Evolutionary conservation across 1,140 invertebrate species (phyloP).

Genomic region (Brachionus asplanchnoidis): DNA sequence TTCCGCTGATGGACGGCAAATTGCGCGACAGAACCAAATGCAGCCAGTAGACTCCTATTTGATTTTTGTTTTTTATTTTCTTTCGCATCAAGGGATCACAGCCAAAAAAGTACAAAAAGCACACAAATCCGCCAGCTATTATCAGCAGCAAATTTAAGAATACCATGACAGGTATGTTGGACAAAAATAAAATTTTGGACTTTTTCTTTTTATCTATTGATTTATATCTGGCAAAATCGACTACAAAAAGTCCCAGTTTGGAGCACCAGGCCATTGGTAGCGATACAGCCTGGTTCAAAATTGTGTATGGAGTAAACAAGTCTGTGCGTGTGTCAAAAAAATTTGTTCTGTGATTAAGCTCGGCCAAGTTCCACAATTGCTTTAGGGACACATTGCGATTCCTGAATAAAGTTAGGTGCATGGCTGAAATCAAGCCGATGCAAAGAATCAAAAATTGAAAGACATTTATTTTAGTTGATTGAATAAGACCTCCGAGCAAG

Average conservation of each 20-base stretch:
- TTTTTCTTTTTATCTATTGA: conserved; percentile 1
- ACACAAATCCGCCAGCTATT: not conserved
- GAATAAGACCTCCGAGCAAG: not conserved
- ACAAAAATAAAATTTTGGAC: conserved; percentile 28
- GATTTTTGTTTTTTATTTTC: conserved; percentile 31
- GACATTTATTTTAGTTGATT: conserved; percentile 22
- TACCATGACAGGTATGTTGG: conserved; percentile 6
- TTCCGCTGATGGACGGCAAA: not conserved
- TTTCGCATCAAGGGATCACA: conserved; percentile 11
- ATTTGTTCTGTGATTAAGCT: not conserved
- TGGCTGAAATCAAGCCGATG: not conserved
- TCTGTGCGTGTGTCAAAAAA: conserved; percentile 1
- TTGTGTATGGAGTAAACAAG: not conserved
- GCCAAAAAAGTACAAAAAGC: conserved; percentile 25
- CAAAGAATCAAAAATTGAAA: conserved; percentile 18
- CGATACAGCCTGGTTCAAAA: conserved; percentile 20
- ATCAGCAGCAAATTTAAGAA: conserved; percentile 5
- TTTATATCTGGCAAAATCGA: not conserved
- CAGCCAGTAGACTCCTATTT: conserved; percentile 18
- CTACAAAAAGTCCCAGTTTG: not conserved
- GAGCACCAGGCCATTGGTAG: conserved; percentile 19
- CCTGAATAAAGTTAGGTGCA: not conserved
- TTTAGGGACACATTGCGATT: not conserved
- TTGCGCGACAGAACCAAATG: not conserved
- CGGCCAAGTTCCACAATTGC: conserved; percentile 11